These are phyloP conservation scores for Adelges cooleyi DNA, from an alignment of 1,140 invertebrate genomes.

Conservation along the genomic window DNA sequence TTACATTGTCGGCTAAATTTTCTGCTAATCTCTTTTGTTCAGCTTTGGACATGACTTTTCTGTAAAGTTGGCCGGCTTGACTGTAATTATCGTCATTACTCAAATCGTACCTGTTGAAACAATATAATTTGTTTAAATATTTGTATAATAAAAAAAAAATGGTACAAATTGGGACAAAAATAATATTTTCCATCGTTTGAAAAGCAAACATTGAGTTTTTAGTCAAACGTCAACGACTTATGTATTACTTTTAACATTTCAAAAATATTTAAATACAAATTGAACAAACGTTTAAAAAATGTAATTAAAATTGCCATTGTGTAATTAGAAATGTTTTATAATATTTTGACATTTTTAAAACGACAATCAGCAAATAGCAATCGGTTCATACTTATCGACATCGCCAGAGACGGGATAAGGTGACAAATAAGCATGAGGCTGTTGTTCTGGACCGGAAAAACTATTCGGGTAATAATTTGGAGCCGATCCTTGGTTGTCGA, in stretches of 20 bases:
- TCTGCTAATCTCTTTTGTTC: conserved; percentile 58
- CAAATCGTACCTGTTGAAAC: conserved; percentile 69
- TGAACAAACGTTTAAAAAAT: neutral
- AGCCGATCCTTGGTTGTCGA: conserved; percentile 57
- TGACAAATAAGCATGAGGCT: conserved; percentile 39
- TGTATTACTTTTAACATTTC: neutral
- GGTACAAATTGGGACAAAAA: too few relatives aligned
- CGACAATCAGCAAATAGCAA: neutral
- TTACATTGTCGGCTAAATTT: conserved; percentile 70
- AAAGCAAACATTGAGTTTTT: too few relatives aligned
- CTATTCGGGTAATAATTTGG: conserved; percentile 96
- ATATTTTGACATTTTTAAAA: neutral
- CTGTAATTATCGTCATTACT: conserved; percentile 82
- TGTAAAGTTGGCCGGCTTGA: conserved; percentile 73
- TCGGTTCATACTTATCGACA: conserved; percentile 37
- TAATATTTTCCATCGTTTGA: too few relatives aligned
- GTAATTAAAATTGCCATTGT: neutral
- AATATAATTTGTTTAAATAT: too few relatives aligned
- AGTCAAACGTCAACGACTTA: too few relatives aligned
- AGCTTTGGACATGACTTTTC: conserved; percentile 59
- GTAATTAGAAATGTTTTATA: neutral
- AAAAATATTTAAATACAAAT: neutral
- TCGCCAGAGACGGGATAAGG: conserved; percentile 41
- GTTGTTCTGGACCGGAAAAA: conserved; percentile 65
- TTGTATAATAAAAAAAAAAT: too few relatives aligned